Evolutionary conservation across 2,113 vertebrate species (phyloP).

Genomic region (Scomber scombrus): DNA sequence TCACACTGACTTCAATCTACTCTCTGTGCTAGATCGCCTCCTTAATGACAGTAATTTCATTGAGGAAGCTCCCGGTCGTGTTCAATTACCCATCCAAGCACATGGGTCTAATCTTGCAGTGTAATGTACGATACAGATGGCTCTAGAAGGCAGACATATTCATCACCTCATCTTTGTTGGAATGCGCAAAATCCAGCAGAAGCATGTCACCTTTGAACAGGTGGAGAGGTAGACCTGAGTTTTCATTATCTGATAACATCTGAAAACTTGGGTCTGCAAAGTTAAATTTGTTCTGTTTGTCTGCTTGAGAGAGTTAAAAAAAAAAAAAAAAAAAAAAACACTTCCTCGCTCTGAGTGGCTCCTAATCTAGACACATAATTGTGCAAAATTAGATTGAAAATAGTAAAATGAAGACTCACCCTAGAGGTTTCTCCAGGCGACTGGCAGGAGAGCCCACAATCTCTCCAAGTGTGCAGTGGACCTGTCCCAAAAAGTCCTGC

Average conservation of each 20-base stretch:
- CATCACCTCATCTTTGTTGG: constrained; percentile 38
- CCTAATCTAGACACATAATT: neutral
- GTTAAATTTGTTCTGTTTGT: constrained; percentile 29
- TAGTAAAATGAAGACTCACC: constrained; percentile 82
- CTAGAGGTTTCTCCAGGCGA: constrained; percentile 93
- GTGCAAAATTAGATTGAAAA: neutral
- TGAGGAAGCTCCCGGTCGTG: constrained; percentile 73
- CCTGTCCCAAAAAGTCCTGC: constrained; percentile 96
- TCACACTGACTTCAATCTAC: constrained; percentile 46
- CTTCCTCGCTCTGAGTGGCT: neutral
- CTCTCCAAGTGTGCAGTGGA: constrained; percentile 95
- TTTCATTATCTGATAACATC: constrained; percentile 37
- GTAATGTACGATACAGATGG: constrained; percentile 68
- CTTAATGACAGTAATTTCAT: constrained; percentile 75
- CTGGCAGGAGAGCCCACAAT: constrained; percentile 95
- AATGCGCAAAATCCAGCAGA: constrained; percentile 26
- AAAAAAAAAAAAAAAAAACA: constrained; percentile 1
- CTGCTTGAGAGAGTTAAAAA: constrained; percentile 19
- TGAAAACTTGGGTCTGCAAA: constrained; percentile 13
- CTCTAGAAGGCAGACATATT: constrained; percentile 53
- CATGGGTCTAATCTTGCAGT: constrained; percentile 56
- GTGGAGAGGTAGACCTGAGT: constrained; percentile 18
- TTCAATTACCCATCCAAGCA: constrained; percentile 76
- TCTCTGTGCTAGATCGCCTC: constrained; percentile 52
- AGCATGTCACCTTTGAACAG: constrained; percentile 8